Percentiles rank a stretch among this genome's conserved stretches.
Conservation (phyloP, 1,140 invertebrate genomes). For the Anthonomus grandis region DNA sequence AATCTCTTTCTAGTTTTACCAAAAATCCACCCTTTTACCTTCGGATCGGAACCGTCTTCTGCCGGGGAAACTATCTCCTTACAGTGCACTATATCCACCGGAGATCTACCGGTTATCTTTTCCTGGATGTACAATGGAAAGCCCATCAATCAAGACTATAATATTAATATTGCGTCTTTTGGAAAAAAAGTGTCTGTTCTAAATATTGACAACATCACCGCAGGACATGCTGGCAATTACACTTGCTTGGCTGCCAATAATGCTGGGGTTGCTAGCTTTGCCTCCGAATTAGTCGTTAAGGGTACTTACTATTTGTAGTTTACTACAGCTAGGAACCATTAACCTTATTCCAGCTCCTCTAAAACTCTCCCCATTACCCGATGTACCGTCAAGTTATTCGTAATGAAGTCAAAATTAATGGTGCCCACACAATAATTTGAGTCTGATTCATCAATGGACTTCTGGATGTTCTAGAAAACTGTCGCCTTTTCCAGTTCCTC, state of each 20-base stretch:
- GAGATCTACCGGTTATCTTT: conserved; percentile 53
- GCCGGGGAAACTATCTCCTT: conserved; percentile 45
- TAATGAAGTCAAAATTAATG: too few species aligned
- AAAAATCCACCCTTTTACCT: conserved; percentile 65
- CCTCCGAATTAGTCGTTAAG: conserved; percentile 67
- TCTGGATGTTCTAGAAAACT: conserved; percentile 50
- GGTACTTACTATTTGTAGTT: too few species aligned
- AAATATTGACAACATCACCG: conserved; percentile 63
- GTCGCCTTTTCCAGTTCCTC: conserved; percentile 52
- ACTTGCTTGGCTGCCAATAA: conserved; percentile 70
- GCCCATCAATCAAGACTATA: conserved; percentile 42
- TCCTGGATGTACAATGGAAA: conserved; percentile 61
- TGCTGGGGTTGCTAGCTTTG: conserved; percentile 63
- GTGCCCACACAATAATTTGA: too few species aligned
- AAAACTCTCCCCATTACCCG: too few species aligned
- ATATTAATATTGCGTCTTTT: conserved; percentile 51
- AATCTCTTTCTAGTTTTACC: conserved; percentile 46
- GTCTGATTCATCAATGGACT: too few species aligned
- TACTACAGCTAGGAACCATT: too few species aligned
- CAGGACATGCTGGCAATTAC: conserved; percentile 71
- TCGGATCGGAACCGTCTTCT: conserved; percentile 56
- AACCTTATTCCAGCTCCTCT: neutral
- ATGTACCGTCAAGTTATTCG: too few species aligned
- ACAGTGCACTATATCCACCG: conserved; percentile 37
- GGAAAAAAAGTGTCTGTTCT: conserved; percentile 69